Conservation (phyloP, 2,797 vertebrate species). For the Epinephelus coioides region DNA sequence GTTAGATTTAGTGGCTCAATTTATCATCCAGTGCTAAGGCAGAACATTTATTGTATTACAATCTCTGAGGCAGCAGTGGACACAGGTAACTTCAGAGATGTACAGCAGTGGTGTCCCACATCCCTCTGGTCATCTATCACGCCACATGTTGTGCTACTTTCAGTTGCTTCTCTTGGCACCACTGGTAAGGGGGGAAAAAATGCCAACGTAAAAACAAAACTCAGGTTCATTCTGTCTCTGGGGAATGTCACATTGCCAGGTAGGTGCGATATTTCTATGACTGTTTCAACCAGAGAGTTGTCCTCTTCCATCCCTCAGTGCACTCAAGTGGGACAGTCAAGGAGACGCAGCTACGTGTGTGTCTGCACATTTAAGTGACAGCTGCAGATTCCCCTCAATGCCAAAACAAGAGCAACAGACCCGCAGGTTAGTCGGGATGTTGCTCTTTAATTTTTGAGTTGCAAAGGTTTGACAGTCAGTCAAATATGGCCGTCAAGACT, state of each 20-base stretch:
- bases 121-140: conserved; percentile 83
- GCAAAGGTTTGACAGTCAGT: conserved; percentile 23
- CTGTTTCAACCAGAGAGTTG: conserved; percentile 40
- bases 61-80: conserved; percentile 61
- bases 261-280: conserved; percentile 56
- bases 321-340: conserved; percentile 42
- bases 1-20: conserved; percentile 67
- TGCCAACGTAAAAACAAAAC: conserved; percentile 60
- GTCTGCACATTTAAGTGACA: conserved; percentile 18
- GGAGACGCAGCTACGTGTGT: conserved; percentile 14
- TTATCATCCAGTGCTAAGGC: conserved; percentile 59
- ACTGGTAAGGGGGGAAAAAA: conserved; percentile 44
- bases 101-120: conserved; percentile 61
- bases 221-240: conserved; percentile 64
- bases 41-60: conserved; percentile 60
- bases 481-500: not conserved
- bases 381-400: too few species aligned
- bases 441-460: conserved; percentile 9
- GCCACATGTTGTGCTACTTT: conserved; percentile 59
- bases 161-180: conserved; percentile 69
- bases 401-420: not conserved
- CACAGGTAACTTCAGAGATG: conserved; percentile 59
- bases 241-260: conserved; percentile 48
- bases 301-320: conserved; percentile 19
- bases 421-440: not conserved